Conservation (phyloP, 1,140 invertebrate species). For the Halotydeus destructor region DNA sequence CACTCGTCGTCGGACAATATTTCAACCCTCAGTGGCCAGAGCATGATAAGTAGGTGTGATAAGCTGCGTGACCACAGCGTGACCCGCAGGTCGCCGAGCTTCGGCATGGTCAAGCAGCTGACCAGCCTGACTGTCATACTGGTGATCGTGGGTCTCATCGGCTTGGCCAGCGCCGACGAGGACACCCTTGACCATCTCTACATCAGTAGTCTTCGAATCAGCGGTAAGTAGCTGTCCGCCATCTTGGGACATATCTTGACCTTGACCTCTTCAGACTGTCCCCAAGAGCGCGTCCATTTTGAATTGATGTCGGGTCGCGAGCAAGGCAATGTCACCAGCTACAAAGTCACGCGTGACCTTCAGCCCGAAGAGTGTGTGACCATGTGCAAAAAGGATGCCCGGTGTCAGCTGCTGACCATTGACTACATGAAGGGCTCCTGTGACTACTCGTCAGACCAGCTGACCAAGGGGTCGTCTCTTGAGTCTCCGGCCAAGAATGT, state of each 20-base stretch:
- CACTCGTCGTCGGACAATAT: too few relatives aligned
- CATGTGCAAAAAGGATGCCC: conserved; percentile 9
- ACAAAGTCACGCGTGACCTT: conserved; percentile 11
- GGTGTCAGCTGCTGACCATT: conserved; percentile 11
- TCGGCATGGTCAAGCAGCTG: too few relatives aligned
- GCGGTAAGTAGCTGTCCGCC: not conserved
- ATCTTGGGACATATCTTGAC: not conserved
- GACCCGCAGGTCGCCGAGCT: too few relatives aligned
- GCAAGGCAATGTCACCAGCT: not conserved
- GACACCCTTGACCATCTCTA: not conserved
- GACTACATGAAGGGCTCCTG: conserved; percentile 14
- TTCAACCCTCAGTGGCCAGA: too few relatives aligned
- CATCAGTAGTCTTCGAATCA: not conserved
- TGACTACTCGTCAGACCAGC: too few relatives aligned
- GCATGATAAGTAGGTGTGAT: too few relatives aligned
- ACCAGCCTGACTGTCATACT: too few relatives aligned
- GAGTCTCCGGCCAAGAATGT: too few relatives aligned
- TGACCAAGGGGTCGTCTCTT: too few relatives aligned
- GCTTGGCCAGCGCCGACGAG: not conserved
- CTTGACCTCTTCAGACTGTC: conserved; percentile 8
- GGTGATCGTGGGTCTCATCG: not conserved
- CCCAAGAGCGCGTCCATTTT: conserved; percentile 10
- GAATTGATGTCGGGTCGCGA: conserved; percentile 10
- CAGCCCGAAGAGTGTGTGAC: conserved; percentile 11
- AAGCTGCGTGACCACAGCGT: too few relatives aligned